Conservation (phyloP, 2,888 invertebrate genomes). For the Pseudeuparius sepicola region DNA sequence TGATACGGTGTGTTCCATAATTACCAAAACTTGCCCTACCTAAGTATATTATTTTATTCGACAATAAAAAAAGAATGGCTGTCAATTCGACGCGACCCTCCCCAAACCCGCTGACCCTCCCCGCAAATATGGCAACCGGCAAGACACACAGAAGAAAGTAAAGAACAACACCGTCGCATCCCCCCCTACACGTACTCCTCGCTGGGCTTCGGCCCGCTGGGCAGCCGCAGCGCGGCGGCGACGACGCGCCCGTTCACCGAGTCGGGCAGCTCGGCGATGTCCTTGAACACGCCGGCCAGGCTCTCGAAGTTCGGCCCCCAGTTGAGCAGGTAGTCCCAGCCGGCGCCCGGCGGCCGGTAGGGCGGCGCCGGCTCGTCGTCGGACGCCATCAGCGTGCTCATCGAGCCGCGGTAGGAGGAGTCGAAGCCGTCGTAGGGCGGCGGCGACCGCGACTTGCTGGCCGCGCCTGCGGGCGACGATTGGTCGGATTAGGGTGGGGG, state of each 20-base stretch:
- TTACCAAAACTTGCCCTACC: too few relatives aligned
- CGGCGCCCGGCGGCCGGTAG: conserved; percentile 66
- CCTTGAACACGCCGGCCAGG: conserved; percentile 90
- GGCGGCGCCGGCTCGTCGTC: conserved; percentile 82
- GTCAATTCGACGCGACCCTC: too few relatives aligned
- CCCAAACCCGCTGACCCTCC: too few relatives aligned
- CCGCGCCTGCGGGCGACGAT: too few relatives aligned
- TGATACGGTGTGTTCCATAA: too few relatives aligned
- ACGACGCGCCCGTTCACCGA: conserved; percentile 63
- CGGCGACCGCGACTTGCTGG: too few relatives aligned
- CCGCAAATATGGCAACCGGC: too few relatives aligned
- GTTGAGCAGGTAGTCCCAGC: conserved; percentile 90
- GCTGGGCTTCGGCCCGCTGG: conserved; percentile 74
- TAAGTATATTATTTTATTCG: too few relatives aligned
- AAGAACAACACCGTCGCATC: too few relatives aligned
- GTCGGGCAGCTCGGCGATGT: conserved; percentile 90
- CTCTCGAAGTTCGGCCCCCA: conserved; percentile 97
- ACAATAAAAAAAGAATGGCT: too few relatives aligned
- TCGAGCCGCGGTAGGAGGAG: conserved; percentile 87
- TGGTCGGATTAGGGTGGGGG: too few relatives aligned
- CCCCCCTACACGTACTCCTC: conserved; percentile 77
- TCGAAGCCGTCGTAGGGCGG: conserved; percentile 86
- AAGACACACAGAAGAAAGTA: too few relatives aligned
- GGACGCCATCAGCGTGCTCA: conserved; percentile 87
- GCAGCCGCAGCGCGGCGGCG: conserved; percentile 63